A percentile compares a stretch with the other conserved stretches of the same genome.
phyloP scores from a whole-genome alignment of 2,888 invertebrate species.

The Ecdyonurus torrentis region DNA sequence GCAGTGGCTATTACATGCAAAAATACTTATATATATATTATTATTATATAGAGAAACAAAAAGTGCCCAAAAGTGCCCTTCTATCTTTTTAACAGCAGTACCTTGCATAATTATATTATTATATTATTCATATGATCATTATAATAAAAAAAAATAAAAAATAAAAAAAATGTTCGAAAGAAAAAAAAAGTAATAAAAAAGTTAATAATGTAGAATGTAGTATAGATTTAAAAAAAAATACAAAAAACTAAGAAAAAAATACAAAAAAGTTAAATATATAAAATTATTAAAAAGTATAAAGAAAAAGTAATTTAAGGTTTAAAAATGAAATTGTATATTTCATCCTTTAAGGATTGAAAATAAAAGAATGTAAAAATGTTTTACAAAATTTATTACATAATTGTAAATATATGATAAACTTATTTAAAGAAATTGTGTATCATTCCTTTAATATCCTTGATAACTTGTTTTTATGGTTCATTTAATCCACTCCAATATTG shows the following conservation, averaged over 20 bases:
- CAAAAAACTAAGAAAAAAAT: background rate
- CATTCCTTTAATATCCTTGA: too few relatives aligned
- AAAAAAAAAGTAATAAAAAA: background rate
- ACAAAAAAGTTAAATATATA: background rate
- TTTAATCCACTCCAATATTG: too few relatives aligned
- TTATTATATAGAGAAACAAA: constrained; percentile 14
- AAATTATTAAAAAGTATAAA: background rate
- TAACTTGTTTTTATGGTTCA: too few relatives aligned
- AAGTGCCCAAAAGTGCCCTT: constrained; percentile 26
- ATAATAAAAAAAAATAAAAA: background rate
- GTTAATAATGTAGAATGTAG: background rate
- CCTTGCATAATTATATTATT: constrained; percentile 21
- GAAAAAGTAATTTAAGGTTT: constrained; percentile 6
- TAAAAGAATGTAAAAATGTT: too few relatives aligned
- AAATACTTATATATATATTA: constrained; percentile 10
- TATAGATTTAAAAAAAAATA: background rate
- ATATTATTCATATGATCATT: background rate
- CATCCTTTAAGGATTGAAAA: constrained; percentile 24
- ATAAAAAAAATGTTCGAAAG: background rate
- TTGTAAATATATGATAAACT: constrained; percentile 15
- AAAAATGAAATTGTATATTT: constrained; percentile 24
- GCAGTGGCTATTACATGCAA: constrained; percentile 10
- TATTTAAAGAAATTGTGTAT: constrained; percentile 14
- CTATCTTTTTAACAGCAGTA: constrained; percentile 27
- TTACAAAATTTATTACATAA: constrained; percentile 20